Base-by-base conservation (phyloP, 2,113 vertebrate species). In the Melanotaenia duboulayi region DNA sequence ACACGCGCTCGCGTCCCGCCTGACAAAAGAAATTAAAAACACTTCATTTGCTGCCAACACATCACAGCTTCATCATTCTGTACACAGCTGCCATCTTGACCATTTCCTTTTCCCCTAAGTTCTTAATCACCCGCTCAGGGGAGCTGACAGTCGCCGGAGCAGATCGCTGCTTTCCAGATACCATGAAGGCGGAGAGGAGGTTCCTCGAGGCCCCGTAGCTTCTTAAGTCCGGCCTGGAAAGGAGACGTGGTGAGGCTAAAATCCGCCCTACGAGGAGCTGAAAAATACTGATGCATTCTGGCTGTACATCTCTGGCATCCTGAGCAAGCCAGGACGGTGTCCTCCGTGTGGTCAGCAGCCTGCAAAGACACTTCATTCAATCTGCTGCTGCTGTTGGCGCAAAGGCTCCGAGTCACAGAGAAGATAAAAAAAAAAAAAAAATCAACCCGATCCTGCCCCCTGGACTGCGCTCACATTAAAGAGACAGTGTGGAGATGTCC, bases 11-110 rank as follows among this genome's bases (percentile, higher is more conserved):
- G 61, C 68, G 74, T 82, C 82, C 78, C 20, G 78, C 80, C 19
- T 71, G 65, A 72, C 70, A 61, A 40, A 25, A 49, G 35, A 58
- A 60, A 52, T 11, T 23, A 49, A n/a, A 61, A 32, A 28, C 37
- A 51, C 54, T 52, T 13, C 25, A 77, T 64, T 57, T 70, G 91
- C 88, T 78, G 84, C 86, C 93, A 23, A 28, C 88, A 87, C 91
- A 92, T 93, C 92, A 28, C 51, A 86, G 93, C 90, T 88, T 89
- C 91, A 80, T 92, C 94, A 85, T 88, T 86, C 87, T 90, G 88
- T 74, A 87, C 89, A 79, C 92, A 92, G 96, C 96, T 97, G 95
- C 97, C 96, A 97, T 97, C 96, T 97, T 96, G 95, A 96, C 95
- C 95, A 82, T 81, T 85, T 82, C 83, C 88, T 85, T 88, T 92